phyloP scores from a whole-genome alignment of 2,797 vertebrate genomes.

The Masticophis lateralis region DNA sequence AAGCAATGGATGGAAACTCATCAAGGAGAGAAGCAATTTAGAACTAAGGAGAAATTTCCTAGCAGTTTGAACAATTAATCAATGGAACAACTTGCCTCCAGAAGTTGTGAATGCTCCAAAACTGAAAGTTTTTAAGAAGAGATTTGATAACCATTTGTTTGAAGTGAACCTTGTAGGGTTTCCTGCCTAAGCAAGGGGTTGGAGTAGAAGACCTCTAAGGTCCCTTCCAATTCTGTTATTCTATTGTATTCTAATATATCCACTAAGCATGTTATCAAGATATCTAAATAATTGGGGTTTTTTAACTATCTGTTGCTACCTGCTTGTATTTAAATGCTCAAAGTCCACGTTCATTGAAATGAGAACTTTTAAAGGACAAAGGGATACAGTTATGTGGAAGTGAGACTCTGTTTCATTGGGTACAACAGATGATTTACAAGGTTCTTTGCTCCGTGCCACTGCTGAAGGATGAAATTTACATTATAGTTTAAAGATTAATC shows the following conservation, averaged over 20 bases:
- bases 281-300: background rate
- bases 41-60: too few relatives aligned
- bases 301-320: background rate
- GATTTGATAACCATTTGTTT: too few relatives aligned
- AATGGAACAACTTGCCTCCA: too few relatives aligned
- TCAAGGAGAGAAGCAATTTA: too few relatives aligned
- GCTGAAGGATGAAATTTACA: conserved; percentile 45
- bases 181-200: too few relatives aligned
- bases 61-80: too few relatives aligned
- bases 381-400: background rate
- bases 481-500: conserved; percentile 48
- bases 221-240: too few relatives aligned
- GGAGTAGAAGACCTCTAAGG: too few relatives aligned
- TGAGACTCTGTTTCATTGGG: conserved; percentile 37
- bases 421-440: conserved; percentile 38
- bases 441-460: conserved; percentile 18
- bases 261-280: background rate
- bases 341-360: conserved; percentile 33
- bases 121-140: too few relatives aligned
- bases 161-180: too few relatives aligned
- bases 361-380: conserved; percentile 26
- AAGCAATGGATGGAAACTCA: too few relatives aligned
- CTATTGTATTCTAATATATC: background rate
- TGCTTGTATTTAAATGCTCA: background rate
- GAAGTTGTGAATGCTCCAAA: too few relatives aligned